Conservation (phyloP, 2,797 vertebrate genomes). For the Ambastaia sidthimunki region DNA sequence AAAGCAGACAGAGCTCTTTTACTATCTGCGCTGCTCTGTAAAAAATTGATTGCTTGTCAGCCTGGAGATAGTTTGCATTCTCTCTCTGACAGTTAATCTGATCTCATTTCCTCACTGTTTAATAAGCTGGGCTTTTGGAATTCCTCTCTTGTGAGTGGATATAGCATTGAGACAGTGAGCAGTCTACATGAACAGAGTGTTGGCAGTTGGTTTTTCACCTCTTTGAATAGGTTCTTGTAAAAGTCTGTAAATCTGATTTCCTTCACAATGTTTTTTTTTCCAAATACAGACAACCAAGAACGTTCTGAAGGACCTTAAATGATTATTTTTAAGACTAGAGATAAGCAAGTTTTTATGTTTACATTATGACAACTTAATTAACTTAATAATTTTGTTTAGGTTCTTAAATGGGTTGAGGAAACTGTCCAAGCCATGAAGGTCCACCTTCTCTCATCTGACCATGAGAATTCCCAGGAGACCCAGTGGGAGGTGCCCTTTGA, state of each 20-base stretch:
- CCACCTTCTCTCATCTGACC: conserved; percentile 90
- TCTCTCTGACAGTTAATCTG: conserved; percentile 73
- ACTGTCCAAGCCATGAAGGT: conserved; percentile 92
- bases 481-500: conserved; percentile 89
- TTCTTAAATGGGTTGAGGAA: conserved; percentile 95
- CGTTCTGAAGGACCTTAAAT: not conserved
- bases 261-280: not conserved
- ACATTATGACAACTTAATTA: not conserved
- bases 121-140: conserved; percentile 64
- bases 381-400: conserved; percentile 75
- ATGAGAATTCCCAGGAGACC: conserved; percentile 83
- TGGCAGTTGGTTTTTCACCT: not conserved
- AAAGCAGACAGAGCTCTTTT: conserved; percentile 34
- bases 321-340: conserved; percentile 13
- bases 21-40: conserved; percentile 62
- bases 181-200: conserved; percentile 40
- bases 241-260: conserved; percentile 17
- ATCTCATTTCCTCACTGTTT: conserved; percentile 74
- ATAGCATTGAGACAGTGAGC: conserved; percentile 62
- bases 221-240: not conserved
- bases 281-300: not conserved
- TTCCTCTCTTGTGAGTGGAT: conserved; percentile 64
- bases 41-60: conserved; percentile 67
- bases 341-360: not conserved
- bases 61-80: conserved; percentile 73